These are phyloP conservation scores for Daphoenositta chrysoptera DNA, from an alignment of 2,113 vertebrate species.

Conservation along the genomic window DNA sequence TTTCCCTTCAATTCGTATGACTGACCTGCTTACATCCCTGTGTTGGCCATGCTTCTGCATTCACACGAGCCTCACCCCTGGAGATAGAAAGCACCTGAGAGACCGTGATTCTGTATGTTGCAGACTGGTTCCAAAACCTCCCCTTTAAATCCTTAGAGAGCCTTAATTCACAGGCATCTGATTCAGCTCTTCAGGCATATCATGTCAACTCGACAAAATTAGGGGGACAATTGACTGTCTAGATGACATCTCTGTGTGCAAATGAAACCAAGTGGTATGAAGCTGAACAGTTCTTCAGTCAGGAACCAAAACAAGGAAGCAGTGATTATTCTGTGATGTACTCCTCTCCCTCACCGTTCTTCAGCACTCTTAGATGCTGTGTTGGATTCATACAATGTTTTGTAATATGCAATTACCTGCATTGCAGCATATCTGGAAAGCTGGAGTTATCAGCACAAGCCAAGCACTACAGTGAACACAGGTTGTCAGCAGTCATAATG, in stretches of 20 bases:
- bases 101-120: background rate
- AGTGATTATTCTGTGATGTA: background rate
- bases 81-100: background rate
- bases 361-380: background rate
- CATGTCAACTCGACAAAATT: background rate
- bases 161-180: background rate
- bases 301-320: background rate
- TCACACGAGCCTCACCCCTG: background rate
- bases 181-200: background rate
- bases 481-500: background rate
- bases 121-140: background rate
- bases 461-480: rapidly evolving
- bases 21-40: background rate
- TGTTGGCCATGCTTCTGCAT: background rate
- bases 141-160: background rate
- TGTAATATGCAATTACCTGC: background rate
- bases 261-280: background rate
- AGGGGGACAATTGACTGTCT: background rate
- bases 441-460: background rate
- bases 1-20: background rate
- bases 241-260: background rate
- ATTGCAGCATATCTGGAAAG: background rate
- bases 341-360: background rate
- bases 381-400: background rate
- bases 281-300: background rate